phyloP scores from a whole-genome alignment of 2,113 vertebrate genomes.

The Tachuris rubrigastra region DNA sequence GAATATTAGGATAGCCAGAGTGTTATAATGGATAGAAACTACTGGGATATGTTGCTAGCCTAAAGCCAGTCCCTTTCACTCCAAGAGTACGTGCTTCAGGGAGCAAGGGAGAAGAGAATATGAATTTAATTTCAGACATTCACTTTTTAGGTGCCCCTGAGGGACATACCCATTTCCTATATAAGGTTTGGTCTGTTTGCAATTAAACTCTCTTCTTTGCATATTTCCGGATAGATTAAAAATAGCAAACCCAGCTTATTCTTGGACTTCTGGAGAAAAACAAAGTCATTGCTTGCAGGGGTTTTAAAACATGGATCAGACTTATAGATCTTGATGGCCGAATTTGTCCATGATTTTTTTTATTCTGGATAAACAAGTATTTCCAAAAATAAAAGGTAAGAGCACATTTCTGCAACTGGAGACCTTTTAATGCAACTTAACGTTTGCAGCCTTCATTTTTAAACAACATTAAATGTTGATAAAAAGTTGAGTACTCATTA shows the following conservation, averaged over 20 bases:
- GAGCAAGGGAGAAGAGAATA: slow-evolving; percentile 41
- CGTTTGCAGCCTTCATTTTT: not conserved
- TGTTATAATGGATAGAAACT: slow-evolving; percentile 36
- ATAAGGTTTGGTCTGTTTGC: slow-evolving; percentile 79
- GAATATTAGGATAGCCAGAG: slow-evolving; percentile 21
- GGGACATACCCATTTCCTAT: slow-evolving; percentile 75
- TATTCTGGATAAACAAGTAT: slow-evolving; percentile 23
- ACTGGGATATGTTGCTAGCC: slow-evolving; percentile 29
- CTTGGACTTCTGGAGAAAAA: slow-evolving; percentile 75
- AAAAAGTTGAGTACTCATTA: not conserved
- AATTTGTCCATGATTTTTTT: slow-evolving; percentile 45
- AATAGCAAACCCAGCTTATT: slow-evolving; percentile 79
- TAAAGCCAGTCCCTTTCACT: slow-evolving; percentile 46
- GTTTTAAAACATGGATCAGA: slow-evolving; percentile 62
- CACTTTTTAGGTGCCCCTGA: slow-evolving; percentile 70
- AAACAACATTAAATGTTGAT: not conserved
- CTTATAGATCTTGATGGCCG: slow-evolving; percentile 20
- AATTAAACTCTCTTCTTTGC: slow-evolving; percentile 77
- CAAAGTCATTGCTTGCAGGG: slow-evolving; percentile 69
- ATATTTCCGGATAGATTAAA: slow-evolving; percentile 80
- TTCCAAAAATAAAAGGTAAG: slow-evolving; percentile 21
- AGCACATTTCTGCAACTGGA: slow-evolving; percentile 19
- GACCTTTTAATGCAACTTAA: not conserved
- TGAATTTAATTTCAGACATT: slow-evolving; percentile 71
- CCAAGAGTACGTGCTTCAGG: slow-evolving; percentile 42